Conservation (phyloP, 1,140 invertebrate species). For the Lordiphosa clarofinis region DNA sequence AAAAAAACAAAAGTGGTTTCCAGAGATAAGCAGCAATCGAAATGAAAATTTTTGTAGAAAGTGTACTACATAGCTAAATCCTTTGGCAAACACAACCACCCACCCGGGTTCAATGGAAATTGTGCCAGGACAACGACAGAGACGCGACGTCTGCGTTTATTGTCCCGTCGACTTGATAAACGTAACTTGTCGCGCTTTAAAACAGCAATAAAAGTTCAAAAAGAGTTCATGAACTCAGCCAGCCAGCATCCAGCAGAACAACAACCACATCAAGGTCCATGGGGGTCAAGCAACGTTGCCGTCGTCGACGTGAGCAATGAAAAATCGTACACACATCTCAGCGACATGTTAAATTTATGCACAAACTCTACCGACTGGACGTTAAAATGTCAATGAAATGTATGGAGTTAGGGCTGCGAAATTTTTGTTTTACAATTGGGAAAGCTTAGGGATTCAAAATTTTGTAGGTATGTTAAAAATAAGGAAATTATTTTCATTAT, state of each 20-base stretch:
- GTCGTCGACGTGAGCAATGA: background rate
- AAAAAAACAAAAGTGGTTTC: background rate
- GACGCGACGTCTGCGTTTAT: conserved; percentile 41
- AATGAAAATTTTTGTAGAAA: conserved; percentile 40
- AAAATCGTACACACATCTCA: background rate
- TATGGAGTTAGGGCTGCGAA: too few species aligned
- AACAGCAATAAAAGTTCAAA: conserved; percentile 51
- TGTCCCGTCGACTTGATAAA: conserved; percentile 44
- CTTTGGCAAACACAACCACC: conserved; percentile 1
- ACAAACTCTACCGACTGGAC: too few species aligned
- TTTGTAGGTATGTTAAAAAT: too few species aligned
- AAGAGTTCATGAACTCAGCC: conserved; percentile 64
- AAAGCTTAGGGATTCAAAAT: too few species aligned
- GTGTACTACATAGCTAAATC: conserved; percentile 20
- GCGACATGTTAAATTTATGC: too few species aligned
- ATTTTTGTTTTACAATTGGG: too few species aligned
- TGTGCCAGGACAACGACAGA: conserved; percentile 31
- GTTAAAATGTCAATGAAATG: too few species aligned
- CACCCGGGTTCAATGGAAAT: conserved; percentile 11
- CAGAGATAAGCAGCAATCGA: conserved; percentile 10
- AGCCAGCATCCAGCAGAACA: conserved; percentile 26
- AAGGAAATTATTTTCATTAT: too few species aligned
- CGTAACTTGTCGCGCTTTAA: conserved; percentile 47
- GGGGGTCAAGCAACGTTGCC: conserved; percentile 39
- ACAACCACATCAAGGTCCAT: conserved; percentile 16